Evolutionary conservation across 1,140 invertebrate genomes (phyloP).

Genomic region (Euwallacea similis): DNA sequence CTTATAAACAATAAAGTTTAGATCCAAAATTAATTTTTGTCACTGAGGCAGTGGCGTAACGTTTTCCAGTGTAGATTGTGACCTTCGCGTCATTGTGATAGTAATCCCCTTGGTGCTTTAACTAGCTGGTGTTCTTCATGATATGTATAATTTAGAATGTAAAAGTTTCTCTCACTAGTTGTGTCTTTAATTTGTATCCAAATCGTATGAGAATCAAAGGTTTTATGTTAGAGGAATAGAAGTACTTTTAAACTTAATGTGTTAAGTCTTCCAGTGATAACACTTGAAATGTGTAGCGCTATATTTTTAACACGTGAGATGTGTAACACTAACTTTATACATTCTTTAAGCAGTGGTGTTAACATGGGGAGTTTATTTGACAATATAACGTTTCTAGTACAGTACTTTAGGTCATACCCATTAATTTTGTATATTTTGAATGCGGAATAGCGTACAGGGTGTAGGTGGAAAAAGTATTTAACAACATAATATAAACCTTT

Average conservation of each 20-base stretch:
- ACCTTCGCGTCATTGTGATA: slow-evolving; percentile 42
- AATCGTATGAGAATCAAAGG: slow-evolving; percentile 15
- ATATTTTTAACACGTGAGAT: slow-evolving; percentile 12
- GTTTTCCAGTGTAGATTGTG: slow-evolving; percentile 37
- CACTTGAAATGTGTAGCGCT: slow-evolving; percentile 10
- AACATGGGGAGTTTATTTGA: slow-evolving; percentile 27
- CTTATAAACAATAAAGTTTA: slow-evolving; percentile 25
- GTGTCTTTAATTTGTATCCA: slow-evolving; percentile 16
- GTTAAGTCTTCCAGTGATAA: slow-evolving; percentile 33
- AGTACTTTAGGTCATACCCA: not conserved
- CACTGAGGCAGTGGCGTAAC: slow-evolving; percentile 22
- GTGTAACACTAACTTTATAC: slow-evolving; percentile 11
- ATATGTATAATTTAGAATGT: slow-evolving; percentile 15
- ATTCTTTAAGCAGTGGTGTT: slow-evolving; percentile 34
- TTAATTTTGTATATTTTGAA: slow-evolving; percentile 22
- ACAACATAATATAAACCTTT: slow-evolving; percentile 4
- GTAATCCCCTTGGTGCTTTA: slow-evolving; percentile 44
- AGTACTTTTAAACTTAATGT: slow-evolving; percentile 27
- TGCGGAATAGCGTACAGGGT: slow-evolving; percentile 32
- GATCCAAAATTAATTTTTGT: slow-evolving; percentile 12
- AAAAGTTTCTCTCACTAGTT: slow-evolving; percentile 25
- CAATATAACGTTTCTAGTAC: slow-evolving; percentile 23
- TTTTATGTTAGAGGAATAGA: slow-evolving; percentile 21
- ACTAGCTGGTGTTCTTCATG: slow-evolving; percentile 31
- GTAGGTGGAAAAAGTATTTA: slow-evolving; percentile 12